Percentiles rank a stretch among this genome's conserved stretches.
These are phyloP conservation scores for Cryptoblepharus egeriae DNA, from an alignment of 2,797 vertebrate genomes.

Conservation along the genomic window DNA sequence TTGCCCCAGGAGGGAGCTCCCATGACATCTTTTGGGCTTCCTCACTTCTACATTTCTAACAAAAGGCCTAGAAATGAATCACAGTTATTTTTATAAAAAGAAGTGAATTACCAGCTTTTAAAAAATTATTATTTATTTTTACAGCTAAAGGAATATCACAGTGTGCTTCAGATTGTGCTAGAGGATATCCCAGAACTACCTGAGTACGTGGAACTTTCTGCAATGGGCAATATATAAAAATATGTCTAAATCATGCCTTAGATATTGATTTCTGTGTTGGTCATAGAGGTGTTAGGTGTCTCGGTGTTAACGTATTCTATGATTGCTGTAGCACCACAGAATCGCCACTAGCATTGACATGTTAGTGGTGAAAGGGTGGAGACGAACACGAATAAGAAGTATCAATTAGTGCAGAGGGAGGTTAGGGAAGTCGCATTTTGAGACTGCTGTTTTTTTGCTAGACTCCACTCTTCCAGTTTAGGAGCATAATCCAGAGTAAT, in stretches of 20 bases:
- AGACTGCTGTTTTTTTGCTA: no score
- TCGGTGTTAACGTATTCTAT: not conserved
- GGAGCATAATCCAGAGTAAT: no score
- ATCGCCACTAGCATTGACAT: no score
- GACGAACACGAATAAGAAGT: no score
- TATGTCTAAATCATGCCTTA: not conserved
- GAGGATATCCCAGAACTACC: slow-evolving; percentile 79
- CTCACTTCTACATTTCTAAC: no score
- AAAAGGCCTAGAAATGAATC: not conserved
- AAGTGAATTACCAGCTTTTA: not conserved
- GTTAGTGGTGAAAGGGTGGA: no score
- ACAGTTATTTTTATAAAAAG: not conserved
- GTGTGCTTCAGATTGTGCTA: slow-evolving; percentile 88
- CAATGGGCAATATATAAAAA: not conserved
- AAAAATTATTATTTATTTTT: slow-evolving; percentile 2
- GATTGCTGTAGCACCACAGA: not conserved
- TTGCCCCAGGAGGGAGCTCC: no score
- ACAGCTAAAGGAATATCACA: slow-evolving; percentile 87
- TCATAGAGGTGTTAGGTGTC: not conserved
- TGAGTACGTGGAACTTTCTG: slow-evolving; percentile 58
- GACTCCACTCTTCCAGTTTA: no score
- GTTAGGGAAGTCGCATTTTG: no score
- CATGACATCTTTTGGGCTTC: no score
- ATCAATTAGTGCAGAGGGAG: no score
- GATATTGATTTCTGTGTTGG: not conserved